A percentile compares a stretch with the other conserved stretches of the same genome.
phyloP scores from a whole-genome alignment of 2,113 vertebrate genomes.

The Sapayoa aenigma region DNA sequence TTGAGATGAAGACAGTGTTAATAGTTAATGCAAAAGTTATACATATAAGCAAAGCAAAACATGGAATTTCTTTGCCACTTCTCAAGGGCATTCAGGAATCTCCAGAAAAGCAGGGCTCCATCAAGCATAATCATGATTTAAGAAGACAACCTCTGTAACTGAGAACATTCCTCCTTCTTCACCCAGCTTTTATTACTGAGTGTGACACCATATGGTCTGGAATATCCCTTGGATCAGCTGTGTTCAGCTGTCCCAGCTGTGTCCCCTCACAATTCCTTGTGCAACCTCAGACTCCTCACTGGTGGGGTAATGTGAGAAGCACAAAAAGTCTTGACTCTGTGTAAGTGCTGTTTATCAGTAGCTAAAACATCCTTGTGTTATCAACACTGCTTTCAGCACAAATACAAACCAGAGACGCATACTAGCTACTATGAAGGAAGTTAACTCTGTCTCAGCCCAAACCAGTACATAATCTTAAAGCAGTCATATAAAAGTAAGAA shows the following conservation, averaged over 20 bases:
- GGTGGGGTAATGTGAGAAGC: neutral
- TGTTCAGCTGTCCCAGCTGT: neutral
- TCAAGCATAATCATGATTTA: rapidly evolving
- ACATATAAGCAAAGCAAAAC: neutral
- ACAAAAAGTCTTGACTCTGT: neutral
- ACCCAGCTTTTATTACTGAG: neutral
- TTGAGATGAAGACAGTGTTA: neutral
- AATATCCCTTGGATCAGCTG: neutral
- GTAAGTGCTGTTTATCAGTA: neutral
- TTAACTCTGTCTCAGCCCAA: neutral
- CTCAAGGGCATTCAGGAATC: neutral
- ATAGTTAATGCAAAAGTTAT: neutral
- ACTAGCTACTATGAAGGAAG: neutral
- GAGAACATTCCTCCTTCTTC: rapidly evolving
- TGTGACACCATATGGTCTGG: neutral
- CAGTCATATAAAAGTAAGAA: neutral
- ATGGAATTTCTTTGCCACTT: neutral
- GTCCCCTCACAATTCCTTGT: neutral
- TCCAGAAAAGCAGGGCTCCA: neutral
- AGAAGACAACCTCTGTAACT: neutral
- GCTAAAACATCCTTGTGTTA: rapidly evolving
- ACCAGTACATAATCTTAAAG: neutral
- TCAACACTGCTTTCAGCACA: neutral
- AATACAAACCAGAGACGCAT: neutral
- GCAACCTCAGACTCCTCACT: rapidly evolving